A percentile compares a stretch with the other conserved stretches of the same genome.
phyloP scores from a whole-genome alignment of 2,888 invertebrate genomes.

The Spilarctia lutea region DNA sequence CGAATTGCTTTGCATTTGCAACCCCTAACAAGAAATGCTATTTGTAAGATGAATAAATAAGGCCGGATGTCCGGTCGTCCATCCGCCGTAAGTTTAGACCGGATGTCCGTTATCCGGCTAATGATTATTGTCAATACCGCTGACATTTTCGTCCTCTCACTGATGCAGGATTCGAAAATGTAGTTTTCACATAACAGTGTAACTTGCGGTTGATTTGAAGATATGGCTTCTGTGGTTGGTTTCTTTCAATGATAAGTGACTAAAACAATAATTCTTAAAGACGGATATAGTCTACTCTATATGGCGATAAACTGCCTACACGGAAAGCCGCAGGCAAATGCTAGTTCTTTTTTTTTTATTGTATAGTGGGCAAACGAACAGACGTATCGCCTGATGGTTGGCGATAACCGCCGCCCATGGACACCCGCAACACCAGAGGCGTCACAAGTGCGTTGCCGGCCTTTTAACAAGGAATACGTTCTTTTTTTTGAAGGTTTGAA shows the following conservation, averaged over 20 bases:
- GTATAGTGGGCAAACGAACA: too few species aligned
- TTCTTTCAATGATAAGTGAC: not conserved
- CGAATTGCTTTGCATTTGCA: constrained; percentile 26
- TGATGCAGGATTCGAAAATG: constrained; percentile 30
- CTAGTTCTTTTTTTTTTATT: too few species aligned
- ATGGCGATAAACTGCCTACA: too few species aligned
- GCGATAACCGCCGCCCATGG: too few species aligned
- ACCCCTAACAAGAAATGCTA: constrained; percentile 47
- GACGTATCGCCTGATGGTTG: too few species aligned
- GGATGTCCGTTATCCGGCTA: constrained; percentile 51
- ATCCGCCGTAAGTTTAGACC: constrained; percentile 51
- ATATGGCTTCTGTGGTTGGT: not conserved
- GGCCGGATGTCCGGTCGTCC: constrained; percentile 47
- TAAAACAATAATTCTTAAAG: too few species aligned
- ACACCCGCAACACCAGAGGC: too few species aligned
- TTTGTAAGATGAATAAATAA: constrained; percentile 55
- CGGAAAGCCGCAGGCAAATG: too few species aligned
- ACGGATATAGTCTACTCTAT: too few species aligned
- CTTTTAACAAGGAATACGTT: too few species aligned
- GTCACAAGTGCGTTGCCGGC: too few species aligned
- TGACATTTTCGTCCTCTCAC: constrained; percentile 42
- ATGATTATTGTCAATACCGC: constrained; percentile 50
- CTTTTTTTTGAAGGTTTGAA: too few species aligned
- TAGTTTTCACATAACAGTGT: constrained; percentile 5
- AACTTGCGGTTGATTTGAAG: constrained; percentile 14